phyloP scores from a whole-genome alignment of 2,888 invertebrate species.

The Agonum fuliginosum region DNA sequence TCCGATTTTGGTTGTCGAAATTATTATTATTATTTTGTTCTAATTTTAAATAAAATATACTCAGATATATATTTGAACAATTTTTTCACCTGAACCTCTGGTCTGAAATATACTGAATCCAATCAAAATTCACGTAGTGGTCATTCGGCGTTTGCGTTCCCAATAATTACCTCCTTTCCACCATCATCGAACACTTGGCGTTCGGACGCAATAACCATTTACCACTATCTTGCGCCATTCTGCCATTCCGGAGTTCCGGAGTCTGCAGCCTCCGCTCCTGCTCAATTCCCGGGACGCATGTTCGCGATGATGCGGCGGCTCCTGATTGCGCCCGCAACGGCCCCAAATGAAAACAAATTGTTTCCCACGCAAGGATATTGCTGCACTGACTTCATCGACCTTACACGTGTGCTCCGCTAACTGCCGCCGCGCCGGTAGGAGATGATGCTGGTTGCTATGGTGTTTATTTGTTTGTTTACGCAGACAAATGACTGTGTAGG shows the following conservation, averaged over 20 bases:
- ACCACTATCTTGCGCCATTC: slow-evolving; percentile 67
- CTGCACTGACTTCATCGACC: neutral
- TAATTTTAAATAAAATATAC: no score
- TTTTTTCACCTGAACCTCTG: no score
- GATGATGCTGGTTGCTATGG: neutral
- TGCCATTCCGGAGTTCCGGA: slow-evolving; percentile 27
- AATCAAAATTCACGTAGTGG: no score
- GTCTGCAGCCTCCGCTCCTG: no score
- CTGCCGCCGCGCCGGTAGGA: neutral
- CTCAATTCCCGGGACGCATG: slow-evolving; percentile 70
- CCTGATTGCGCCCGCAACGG: slow-evolving; percentile 65
- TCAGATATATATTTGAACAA: no score
- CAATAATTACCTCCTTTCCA: no score
- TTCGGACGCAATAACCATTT: slow-evolving; percentile 58
- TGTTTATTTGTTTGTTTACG: slow-evolving; percentile 9
- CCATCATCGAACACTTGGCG: slow-evolving; percentile 60
- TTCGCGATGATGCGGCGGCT: slow-evolving; percentile 65
- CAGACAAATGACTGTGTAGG: neutral
- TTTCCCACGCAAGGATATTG: slow-evolving; percentile 71
- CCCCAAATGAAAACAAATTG: slow-evolving; percentile 71
- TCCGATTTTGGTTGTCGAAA: no score
- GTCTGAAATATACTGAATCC: no score
- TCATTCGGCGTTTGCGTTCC: no score
- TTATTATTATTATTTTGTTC: no score
- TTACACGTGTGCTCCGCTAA: slow-evolving; percentile 15